Evolutionary conservation across 2,797 vertebrate species (phyloP), one percentile per base, ranked within the genome.

Genomic region (Channallabes apus): DNA sequence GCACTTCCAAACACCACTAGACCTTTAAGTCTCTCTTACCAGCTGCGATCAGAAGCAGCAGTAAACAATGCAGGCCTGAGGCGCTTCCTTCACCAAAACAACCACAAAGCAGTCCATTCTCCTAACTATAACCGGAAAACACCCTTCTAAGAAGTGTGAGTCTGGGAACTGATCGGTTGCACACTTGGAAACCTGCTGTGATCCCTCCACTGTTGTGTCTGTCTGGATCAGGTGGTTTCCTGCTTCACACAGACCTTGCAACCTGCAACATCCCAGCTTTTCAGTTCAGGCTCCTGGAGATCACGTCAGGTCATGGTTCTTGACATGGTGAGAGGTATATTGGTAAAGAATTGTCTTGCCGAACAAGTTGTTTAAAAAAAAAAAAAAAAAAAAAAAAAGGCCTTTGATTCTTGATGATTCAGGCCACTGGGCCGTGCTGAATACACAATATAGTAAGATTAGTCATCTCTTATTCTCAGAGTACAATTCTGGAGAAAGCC

Each of bases 151-250:
- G 62, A 91, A 91, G 62, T 87, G 82, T 79, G 89, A 85, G 91
- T 89, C 94, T 94, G 94, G 93, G 94, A 94, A 95, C 90, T 88
- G 80, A 83, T 80, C 69, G 87, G 88, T 94, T 91, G 92, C 91
- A 92, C 91, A 51, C 88, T 83, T 82, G 24, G 86, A 62, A 89
- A 89, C 85, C 87, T 89, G 15, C 72, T 80, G 91, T 92, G 93
- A 94, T 93, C 92, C 85, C 88, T 85, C 0, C 35, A 1, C 86
- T 91, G 92, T 93, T 94, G 90, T 90, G 92, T 94, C 91, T 88
- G 71, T 18, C 61, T 85, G 85, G 51, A 86, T 67, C 20, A 77
- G 85, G 90, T 18, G 65, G 79, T 87, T 87, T 90, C 89, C 93
- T 92, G 93, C 91, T 93, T 94, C 92, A 93, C 94, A 94, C 83